Base-by-base conservation (phyloP, 2,888 invertebrate species). In the Catonia carolina region DNA sequence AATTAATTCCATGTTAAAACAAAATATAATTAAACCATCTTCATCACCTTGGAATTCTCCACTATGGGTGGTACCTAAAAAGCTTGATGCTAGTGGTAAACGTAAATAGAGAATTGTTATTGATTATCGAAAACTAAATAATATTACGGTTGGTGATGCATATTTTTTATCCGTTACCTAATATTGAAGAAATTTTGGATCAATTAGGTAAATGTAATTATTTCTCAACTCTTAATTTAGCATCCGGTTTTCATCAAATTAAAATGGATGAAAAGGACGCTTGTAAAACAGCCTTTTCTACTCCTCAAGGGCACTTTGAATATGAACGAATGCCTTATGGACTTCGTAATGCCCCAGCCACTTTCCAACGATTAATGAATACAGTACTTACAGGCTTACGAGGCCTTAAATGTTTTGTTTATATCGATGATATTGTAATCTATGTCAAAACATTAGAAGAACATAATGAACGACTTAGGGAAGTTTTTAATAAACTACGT, bases 361-460 rank as follows among this genome's bases (percentile, higher is more conserved):
- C 66, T 4, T 70, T 68, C 56, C 69, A 68, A 56, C 52, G 65
- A 10, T 47, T 67, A n/a, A 67, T 69, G 64, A 65, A 69, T 48
- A 41, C 51, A n/a, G 61, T 66, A 2, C 56, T 69, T 3, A 20
- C 60, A 0, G 67, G 62, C 18, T 51, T 68, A 20, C 61, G 59
- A 20, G 59, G 41, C 10, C 8, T 10, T 10, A 18, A 10, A n/a
- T 41, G 41, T 14, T 41, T 41, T 2, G 14, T 51, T 18, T 66
- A 67, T 22, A 18, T 41, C 10, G 53, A 53, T 53, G 53, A 53
- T 41, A 22, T 53, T 6, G 22, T 53, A 12, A 22, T 37, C 7
- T 53, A 15, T 41, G 18, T 37, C 10, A 14, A 10, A 8, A 39
- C 6, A 2, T 18, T 53, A 18, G 39, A 53, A 23, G 53, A 41